Percentiles rank a stretch among this genome's conserved stretches.
Conservation (phyloP, 2,888 invertebrate species). For the Endomychus coccineus region DNA sequence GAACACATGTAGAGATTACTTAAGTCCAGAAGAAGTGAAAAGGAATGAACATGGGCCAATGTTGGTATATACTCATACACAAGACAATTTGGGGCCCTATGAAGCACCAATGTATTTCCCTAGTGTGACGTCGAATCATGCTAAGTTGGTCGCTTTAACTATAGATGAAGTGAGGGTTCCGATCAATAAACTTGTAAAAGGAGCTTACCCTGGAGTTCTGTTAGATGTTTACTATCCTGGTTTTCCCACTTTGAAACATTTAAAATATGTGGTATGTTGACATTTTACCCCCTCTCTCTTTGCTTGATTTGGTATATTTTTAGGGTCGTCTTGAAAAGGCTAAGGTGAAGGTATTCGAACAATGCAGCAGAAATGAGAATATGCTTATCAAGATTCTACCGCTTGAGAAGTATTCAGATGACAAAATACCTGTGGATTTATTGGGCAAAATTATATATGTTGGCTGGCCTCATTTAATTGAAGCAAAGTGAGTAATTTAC, state of each 20-base stretch:
- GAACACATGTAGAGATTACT: slow-evolving; percentile 55
- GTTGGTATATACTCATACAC: slow-evolving; percentile 64
- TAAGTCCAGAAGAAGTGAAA: slow-evolving; percentile 62
- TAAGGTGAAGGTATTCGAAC: slow-evolving; percentile 84
- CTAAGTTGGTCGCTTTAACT: slow-evolving; percentile 46
- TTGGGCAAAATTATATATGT: slow-evolving; percentile 73
- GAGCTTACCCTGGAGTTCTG: slow-evolving; percentile 61
- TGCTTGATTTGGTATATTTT: slow-evolving; percentile 18
- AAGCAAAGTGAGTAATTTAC: slow-evolving; percentile 64
- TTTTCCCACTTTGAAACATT: slow-evolving; percentile 85
- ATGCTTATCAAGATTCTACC: slow-evolving; percentile 66
- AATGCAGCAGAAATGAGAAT: slow-evolving; percentile 70
- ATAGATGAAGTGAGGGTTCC: slow-evolving; percentile 55
- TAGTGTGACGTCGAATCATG: slow-evolving; percentile 50
- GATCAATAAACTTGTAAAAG: slow-evolving; percentile 53
- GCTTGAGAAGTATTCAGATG: slow-evolving; percentile 38
- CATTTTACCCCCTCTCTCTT: too few relatives aligned
- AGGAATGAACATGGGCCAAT: slow-evolving; percentile 86
- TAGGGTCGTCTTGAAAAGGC: slow-evolving; percentile 51
- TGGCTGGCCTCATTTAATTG: slow-evolving; percentile 89
- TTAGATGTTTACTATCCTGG: slow-evolving; percentile 74
- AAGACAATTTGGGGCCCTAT: slow-evolving; percentile 52
- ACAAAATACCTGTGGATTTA: slow-evolving; percentile 42
- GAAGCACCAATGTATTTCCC: slow-evolving; percentile 58
- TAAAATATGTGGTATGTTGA: slow-evolving; percentile 63